phyloP scores from a whole-genome alignment of 2,113 vertebrate species.

The Turnix velox region DNA sequence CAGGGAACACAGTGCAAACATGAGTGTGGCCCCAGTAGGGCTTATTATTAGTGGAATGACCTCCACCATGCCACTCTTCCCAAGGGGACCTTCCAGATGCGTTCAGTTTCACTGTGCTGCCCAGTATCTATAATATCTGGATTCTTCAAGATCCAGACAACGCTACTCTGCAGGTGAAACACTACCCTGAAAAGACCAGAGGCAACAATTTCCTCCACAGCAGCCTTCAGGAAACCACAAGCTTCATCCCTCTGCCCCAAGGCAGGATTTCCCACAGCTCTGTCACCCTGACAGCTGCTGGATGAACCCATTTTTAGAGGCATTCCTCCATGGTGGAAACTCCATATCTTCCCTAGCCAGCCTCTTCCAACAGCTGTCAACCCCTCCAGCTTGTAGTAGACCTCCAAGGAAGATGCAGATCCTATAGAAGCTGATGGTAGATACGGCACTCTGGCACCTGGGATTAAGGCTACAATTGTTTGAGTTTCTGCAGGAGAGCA shows the following conservation, averaged over 20 bases:
- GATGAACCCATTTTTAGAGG: background rate
- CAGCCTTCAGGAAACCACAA: background rate
- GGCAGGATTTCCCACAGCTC: background rate
- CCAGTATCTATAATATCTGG: background rate
- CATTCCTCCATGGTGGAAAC: accelerated
- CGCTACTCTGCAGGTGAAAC: background rate
- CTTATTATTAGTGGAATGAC: accelerated
- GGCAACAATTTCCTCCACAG: accelerated
- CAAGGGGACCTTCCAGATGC: background rate
- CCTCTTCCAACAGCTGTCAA: background rate
- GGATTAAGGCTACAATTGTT: background rate
- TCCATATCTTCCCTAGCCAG: background rate
- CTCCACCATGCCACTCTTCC: background rate
- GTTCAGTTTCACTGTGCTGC: background rate
- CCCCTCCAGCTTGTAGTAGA: background rate
- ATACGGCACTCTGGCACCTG: background rate
- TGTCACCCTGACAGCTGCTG: background rate
- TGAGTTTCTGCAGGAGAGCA: background rate
- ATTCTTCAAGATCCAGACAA: background rate
- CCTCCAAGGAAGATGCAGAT: background rate
- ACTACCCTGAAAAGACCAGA: background rate
- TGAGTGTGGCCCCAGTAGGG: background rate
- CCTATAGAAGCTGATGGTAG: accelerated
- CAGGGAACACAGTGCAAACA: background rate
- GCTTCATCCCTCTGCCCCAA: background rate